A percentile compares a stretch with the other conserved stretches of the same genome.
Evolutionary conservation across 2,797 vertebrate species (phyloP).

Genomic region (Darevskia mixta): DNA sequence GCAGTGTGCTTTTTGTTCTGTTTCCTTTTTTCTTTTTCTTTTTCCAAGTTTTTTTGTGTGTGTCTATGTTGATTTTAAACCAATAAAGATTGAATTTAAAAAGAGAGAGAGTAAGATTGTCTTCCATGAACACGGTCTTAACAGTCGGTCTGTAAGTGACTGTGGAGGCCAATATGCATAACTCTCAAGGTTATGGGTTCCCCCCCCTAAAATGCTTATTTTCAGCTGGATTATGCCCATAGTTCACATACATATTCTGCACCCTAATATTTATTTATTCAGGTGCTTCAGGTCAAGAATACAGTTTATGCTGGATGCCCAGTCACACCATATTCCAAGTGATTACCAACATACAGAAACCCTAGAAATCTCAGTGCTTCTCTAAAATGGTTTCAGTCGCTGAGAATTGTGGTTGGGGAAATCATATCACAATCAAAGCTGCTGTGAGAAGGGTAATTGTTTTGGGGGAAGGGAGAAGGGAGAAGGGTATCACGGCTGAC

Average conservation of each 20-base stretch:
- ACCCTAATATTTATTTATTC: neutral
- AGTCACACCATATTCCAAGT: neutral
- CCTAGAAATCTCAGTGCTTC: neutral
- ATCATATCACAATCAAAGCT: neutral
- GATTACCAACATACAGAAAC: neutral
- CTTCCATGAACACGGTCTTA: too few relatives aligned
- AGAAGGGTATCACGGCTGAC: neutral
- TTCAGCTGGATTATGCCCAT: neutral
- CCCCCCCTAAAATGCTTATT: neutral
- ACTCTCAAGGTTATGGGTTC: neutral
- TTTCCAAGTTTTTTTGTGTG: too few relatives aligned
- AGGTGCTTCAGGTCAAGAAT: neutral
- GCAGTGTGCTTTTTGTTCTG: too few relatives aligned
- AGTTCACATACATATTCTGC: neutral
- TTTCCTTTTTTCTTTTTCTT: too few relatives aligned
- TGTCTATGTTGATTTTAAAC: too few relatives aligned
- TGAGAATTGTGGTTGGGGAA: neutral
- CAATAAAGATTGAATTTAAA: too few relatives aligned
- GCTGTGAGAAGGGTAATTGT: neutral
- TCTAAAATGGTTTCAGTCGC: neutral
- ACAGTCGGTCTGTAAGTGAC: too few relatives aligned
- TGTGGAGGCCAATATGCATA: neutral
- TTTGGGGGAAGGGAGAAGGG: neutral
- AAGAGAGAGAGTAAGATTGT: too few relatives aligned
- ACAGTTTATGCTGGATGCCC: neutral